These are phyloP conservation scores for Itoplectis maculator DNA, from an alignment of 2,888 invertebrate species.

Conservation along the genomic window DNA sequence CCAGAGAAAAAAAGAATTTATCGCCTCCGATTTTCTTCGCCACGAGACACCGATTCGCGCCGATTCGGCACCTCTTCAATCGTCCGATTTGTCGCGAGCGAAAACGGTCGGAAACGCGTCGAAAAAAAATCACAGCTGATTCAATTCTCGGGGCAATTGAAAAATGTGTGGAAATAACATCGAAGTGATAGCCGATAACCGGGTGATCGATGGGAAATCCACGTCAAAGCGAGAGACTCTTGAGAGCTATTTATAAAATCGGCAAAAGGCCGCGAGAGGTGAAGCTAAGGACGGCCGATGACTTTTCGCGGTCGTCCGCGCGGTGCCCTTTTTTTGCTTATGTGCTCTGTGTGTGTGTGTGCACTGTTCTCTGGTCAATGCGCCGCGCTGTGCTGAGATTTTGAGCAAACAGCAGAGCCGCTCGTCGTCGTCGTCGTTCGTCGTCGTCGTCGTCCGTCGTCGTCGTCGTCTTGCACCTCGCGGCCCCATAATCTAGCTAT, in stretches of 20 bases:
- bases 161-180: conserved; percentile 34
- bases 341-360: no score
- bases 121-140: no score
- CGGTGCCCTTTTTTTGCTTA: no score
- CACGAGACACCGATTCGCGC: background rate
- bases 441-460: no score
- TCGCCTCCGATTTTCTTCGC: background rate
- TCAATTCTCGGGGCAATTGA: background rate
- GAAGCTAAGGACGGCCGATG: conserved; percentile 78
- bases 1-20: conserved; percentile 1
- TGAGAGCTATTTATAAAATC: conserved; percentile 13
- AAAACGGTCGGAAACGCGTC: no score
- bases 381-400: conserved; percentile 77
- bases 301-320: conserved; percentile 71
- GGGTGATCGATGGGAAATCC: conserved; percentile 24
- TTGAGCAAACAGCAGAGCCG: conserved; percentile 77
- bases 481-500: conserved; percentile 37
- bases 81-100: background rate
- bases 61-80: background rate
- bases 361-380: conserved; percentile 32
- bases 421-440: conserved; percentile 25
- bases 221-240: background rate
- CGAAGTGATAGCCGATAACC: conserved; percentile 11
- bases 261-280: conserved; percentile 15
- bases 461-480: conserved; percentile 43